These are phyloP conservation scores for Nasonia vitripennis DNA, from an alignment of 1,140 invertebrate genomes.

Conservation along the genomic window DNA sequence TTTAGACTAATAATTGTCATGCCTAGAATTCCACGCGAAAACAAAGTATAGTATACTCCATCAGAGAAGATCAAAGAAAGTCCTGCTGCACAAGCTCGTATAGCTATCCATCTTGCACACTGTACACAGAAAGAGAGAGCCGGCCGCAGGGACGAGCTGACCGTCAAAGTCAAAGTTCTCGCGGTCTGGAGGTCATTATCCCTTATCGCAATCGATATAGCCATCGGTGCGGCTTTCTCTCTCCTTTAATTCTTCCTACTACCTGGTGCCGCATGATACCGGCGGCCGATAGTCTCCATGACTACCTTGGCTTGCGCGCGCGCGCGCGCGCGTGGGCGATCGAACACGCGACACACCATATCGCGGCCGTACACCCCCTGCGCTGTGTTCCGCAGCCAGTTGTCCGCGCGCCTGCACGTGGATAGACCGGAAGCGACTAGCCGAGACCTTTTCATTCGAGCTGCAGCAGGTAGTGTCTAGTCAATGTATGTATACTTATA, in stretches of 20 bases:
- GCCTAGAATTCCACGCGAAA: too few relatives aligned
- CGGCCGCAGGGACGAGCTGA: constrained; percentile 10
- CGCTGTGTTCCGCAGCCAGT: not conserved
- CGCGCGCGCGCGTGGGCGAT: too few relatives aligned
- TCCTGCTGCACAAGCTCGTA: not conserved
- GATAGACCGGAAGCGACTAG: not conserved
- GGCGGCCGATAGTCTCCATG: constrained; percentile 18
- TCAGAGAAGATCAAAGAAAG: not conserved
- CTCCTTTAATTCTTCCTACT: not conserved
- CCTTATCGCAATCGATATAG: constrained; percentile 43
- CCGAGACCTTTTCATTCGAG: not conserved
- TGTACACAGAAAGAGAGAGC: not conserved
- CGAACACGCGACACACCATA: not conserved
- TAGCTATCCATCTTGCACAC: not conserved
- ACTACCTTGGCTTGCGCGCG: not conserved
- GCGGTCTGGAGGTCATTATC: constrained; percentile 50
- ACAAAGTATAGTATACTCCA: not conserved
- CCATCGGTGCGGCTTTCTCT: not conserved
- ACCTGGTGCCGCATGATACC: constrained; percentile 13
- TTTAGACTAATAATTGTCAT: too few relatives aligned
- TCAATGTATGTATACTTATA: not conserved
- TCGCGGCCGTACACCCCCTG: not conserved
- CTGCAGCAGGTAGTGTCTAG: not conserved
- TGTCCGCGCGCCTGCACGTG: not conserved
- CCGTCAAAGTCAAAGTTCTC: constrained; percentile 43